These are phyloP conservation scores for Junonia oenone DNA, from an alignment of 2,888 invertebrate species.

Conservation along the genomic window DNA sequence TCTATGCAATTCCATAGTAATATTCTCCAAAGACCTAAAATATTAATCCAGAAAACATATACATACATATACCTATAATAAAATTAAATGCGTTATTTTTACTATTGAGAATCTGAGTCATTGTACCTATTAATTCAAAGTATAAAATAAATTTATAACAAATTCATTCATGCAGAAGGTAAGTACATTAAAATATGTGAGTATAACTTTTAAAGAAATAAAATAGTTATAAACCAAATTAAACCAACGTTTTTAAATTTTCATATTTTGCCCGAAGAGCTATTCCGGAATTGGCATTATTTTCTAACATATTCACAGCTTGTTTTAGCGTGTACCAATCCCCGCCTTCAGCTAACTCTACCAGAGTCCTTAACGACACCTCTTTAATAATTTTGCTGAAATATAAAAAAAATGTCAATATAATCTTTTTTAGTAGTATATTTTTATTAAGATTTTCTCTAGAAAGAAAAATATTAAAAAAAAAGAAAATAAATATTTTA, in stretches of 20 bases:
- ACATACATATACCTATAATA: too few relatives aligned
- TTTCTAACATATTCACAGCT: slow-evolving; percentile 39
- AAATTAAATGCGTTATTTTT: too few relatives aligned
- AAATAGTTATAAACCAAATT: not conserved
- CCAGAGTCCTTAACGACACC: slow-evolving; percentile 45
- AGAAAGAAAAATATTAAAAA: too few relatives aligned
- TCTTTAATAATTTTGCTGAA: slow-evolving; percentile 49
- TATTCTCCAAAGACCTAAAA: slow-evolving; percentile 43
- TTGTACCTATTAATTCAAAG: too few relatives aligned
- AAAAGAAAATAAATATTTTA: too few relatives aligned
- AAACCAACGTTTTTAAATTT: slow-evolving; percentile 41
- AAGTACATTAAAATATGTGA: not conserved
- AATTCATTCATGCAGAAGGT: too few relatives aligned
- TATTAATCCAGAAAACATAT: too few relatives aligned
- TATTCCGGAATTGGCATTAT: slow-evolving; percentile 36
- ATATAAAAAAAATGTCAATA: slow-evolving; percentile 10
- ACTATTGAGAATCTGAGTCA: too few relatives aligned
- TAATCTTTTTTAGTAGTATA: not conserved
- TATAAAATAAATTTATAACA: too few relatives aligned
- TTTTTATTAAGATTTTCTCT: not conserved
- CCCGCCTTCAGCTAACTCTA: slow-evolving; percentile 51
- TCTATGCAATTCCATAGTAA: slow-evolving; percentile 39
- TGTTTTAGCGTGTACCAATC: slow-evolving; percentile 42
- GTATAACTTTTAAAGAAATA: not conserved
- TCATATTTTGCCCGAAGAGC: slow-evolving; percentile 39